Evolutionary conservation across 1,140 invertebrate species (phyloP), one percentile per base, ranked within the genome.

Genomic region (Nebria ingens): DNA sequence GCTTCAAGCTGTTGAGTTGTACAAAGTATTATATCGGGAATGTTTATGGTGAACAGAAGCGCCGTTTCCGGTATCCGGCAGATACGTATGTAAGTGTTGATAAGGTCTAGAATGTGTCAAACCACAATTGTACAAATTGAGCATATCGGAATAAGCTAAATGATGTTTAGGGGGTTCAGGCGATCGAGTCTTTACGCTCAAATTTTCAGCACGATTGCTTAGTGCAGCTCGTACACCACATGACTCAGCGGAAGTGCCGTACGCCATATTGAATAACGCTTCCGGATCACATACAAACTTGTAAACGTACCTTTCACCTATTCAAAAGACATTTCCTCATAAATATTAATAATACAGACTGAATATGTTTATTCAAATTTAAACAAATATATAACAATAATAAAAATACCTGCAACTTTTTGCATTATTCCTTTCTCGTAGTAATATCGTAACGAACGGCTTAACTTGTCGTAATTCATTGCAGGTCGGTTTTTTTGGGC

Each of bases 361-460:
- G 55, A 15, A 22, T 9, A 40, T n/a, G 53, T 15, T 19, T 56
- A 50, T 25, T 2, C 13, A 21, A 59, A 19, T 12, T 40, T 52
- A 40, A 19, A 2, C 13, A 52, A 19, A 52, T 1, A 22, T 50
- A n/a, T n/a, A n/a, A n/a, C n/a, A n/a, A 20, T 19, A 34, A 53
- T 40, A n/a, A 54, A 2, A 20, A 54, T 72, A 79, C 87, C 91
- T 53, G 93, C 91, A 0, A 97, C 94, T 74, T 98, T 98, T 68
- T 96, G 93, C 89, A 98, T 97, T 67, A 98, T 98, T 19, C 93
- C 93, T 71, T 97, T 97, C 71, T 97, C 93, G 68, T 97, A 97
- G 65, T 97, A 97, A 65, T 97, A 97, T 9, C 93, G 79, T 6
- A 97, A 74, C 0, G 93, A 96, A 0, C 93, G 75, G 54, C 91